Percentiles rank a stretch among this genome's conserved stretches.
Evolutionary conservation across 2,797 vertebrate species (phyloP).

Genomic region (Chrysocyon brachyurus): DNA sequence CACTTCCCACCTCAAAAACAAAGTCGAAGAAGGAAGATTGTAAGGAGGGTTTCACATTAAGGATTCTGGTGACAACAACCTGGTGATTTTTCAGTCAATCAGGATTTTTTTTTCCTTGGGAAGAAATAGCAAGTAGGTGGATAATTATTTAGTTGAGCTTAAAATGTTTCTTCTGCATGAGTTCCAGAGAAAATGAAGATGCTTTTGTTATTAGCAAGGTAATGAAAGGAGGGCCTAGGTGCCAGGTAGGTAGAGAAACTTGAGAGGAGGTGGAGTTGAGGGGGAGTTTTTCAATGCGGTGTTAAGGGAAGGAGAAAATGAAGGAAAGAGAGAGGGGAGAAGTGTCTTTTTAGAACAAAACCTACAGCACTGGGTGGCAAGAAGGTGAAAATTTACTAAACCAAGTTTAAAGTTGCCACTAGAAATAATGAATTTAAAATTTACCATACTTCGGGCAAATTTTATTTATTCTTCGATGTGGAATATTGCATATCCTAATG

Average conservation of each 20-base stretch:
- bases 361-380: neutral
- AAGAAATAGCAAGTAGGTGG: slow-evolving; percentile 83
- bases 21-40: slow-evolving; percentile 48
- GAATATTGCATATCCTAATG: neutral
- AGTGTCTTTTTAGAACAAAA: slow-evolving; percentile 47
- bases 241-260: slow-evolving; percentile 13
- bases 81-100: slow-evolving; percentile 86
- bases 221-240: slow-evolving; percentile 55
- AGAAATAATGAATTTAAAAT: slow-evolving; percentile 15
- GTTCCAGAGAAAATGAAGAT: slow-evolving; percentile 85
- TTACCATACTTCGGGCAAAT: neutral
- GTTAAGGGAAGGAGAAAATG: slow-evolving; percentile 63
- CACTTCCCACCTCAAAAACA: slow-evolving; percentile 42
- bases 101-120: slow-evolving; percentile 69
- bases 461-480: neutral
- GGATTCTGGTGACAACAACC: slow-evolving; percentile 76
- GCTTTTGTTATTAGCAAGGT: slow-evolving; percentile 79
- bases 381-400: slow-evolving; percentile 37
- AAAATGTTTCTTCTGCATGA: slow-evolving; percentile 85
- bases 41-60: slow-evolving; percentile 70
- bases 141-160: slow-evolving; percentile 86
- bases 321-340: neutral
- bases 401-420: slow-evolving; percentile 33
- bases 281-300: slow-evolving; percentile 7
- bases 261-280: slow-evolving; percentile 45